A percentile compares a stretch with the other conserved stretches of the same genome.
These are phyloP conservation scores for Morinoia aosen DNA, from an alignment of 2,888 invertebrate species.

Conservation along the genomic window DNA sequence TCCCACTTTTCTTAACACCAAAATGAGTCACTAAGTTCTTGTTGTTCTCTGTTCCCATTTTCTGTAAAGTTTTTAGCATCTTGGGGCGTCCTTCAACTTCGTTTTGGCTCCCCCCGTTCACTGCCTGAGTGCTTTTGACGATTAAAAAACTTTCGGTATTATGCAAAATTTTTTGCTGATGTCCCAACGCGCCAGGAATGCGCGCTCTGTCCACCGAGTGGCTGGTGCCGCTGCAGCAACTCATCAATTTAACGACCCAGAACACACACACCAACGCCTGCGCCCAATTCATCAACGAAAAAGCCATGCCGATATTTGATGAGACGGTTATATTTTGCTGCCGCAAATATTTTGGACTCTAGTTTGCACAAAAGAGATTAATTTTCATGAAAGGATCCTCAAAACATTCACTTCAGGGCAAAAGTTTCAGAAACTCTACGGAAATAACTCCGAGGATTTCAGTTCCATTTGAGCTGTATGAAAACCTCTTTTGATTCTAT, in stretches of 20 bases:
- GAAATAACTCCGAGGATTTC: neutral
- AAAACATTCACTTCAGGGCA: neutral
- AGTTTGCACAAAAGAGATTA: neutral
- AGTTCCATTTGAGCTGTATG: neutral
- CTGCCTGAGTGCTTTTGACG: neutral
- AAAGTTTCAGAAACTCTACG: neutral
- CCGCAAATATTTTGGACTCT: neutral
- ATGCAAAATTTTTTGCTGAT: neutral
- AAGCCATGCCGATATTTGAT: neutral
- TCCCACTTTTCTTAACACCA: neutral
- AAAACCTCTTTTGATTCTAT: neutral
- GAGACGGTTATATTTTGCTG: neutral
- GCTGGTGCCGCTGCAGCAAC: neutral
- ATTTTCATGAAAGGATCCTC: neutral
- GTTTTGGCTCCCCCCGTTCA: neutral
- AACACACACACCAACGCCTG: neutral
- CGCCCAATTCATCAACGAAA: neutral
- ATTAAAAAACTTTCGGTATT: neutral
- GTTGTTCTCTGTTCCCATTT: neutral
- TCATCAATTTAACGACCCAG: slow-evolving; percentile 4
- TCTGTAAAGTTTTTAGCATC: neutral
- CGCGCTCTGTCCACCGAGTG: neutral
- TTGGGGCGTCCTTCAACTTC: neutral
- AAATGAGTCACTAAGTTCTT: neutral
- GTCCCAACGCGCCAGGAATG: neutral